These are phyloP conservation scores for Allobates femoralis DNA, from an alignment of 2,797 vertebrate species.

Conservation along the genomic window DNA sequence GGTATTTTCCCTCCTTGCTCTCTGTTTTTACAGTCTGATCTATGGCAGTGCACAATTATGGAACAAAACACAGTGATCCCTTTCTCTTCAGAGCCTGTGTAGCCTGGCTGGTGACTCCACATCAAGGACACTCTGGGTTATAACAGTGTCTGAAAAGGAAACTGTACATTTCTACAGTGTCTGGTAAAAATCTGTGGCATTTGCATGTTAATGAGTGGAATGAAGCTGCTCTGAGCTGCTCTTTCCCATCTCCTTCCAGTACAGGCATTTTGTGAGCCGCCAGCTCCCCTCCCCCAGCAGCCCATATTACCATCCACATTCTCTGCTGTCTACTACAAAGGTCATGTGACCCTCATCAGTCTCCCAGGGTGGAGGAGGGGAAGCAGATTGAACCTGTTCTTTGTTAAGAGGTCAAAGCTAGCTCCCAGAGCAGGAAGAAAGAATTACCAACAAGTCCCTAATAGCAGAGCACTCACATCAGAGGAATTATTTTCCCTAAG, in stretches of 20 bases:
- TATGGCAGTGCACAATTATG: not conserved
- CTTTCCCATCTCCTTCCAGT: slow-evolving; percentile 11
- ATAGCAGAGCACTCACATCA: slow-evolving; percentile 74
- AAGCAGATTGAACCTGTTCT: slow-evolving; percentile 86
- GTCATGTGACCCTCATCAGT: slow-evolving; percentile 88
- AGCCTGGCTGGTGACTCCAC: not conserved
- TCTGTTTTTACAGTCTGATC: not conserved
- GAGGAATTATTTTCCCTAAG: slow-evolving; percentile 39
- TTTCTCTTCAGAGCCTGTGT: slow-evolving; percentile 3
- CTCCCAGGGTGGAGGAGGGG: slow-evolving; percentile 80
- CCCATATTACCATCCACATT: slow-evolving; percentile 80
- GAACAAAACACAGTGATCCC: slow-evolving; percentile 10
- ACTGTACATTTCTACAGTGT: slow-evolving; percentile 63
- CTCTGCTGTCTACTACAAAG: slow-evolving; percentile 82
- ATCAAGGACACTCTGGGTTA: slow-evolving; percentile 20
- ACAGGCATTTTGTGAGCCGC: slow-evolving; percentile 57
- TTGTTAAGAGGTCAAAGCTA: slow-evolving; percentile 87
- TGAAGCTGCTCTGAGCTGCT: slow-evolving; percentile 63
- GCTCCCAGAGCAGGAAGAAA: slow-evolving; percentile 77
- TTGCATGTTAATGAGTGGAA: slow-evolving; percentile 64
- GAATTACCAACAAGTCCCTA: slow-evolving; percentile 77
- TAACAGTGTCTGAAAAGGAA: slow-evolving; percentile 57
- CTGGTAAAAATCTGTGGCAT: slow-evolving; percentile 69
- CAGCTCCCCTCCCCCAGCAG: slow-evolving; percentile 73
- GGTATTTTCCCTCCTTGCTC: not conserved